phyloP scores from a whole-genome alignment of 2,797 vertebrate species.

The Notoglanidium macrostoma region DNA sequence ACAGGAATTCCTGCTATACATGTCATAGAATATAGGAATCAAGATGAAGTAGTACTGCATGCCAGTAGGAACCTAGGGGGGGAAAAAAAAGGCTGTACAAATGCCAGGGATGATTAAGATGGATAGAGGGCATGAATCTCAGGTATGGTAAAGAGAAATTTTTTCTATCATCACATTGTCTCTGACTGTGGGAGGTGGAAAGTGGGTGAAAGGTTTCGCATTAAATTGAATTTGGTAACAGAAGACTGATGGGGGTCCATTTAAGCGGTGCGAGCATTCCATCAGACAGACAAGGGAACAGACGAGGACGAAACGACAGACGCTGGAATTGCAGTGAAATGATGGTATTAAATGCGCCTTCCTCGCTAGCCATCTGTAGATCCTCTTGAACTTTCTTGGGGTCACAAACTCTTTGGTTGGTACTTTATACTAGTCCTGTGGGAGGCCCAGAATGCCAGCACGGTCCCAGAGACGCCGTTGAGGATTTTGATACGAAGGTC shows the following conservation, averaged over 20 bases:
- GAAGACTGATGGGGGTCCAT: slow-evolving; percentile 34
- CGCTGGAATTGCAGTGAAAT: slow-evolving; percentile 22
- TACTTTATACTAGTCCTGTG: slow-evolving; percentile 24
- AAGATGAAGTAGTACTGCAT: background rate
- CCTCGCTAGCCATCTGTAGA: slow-evolving; percentile 29
- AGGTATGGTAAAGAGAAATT: slow-evolving; percentile 9
- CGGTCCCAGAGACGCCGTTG: background rate
- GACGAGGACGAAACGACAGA: background rate
- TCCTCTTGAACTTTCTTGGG: slow-evolving; percentile 40
- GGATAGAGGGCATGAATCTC: slow-evolving; percentile 1
- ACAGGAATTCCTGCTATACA: background rate
- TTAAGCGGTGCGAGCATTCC: slow-evolving; percentile 42
- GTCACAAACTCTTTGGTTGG: slow-evolving; percentile 39
- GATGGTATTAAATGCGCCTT: slow-evolving; percentile 36
- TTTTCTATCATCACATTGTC: slow-evolving; percentile 12
- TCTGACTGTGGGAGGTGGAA: slow-evolving; percentile 13
- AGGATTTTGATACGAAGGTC: slow-evolving; percentile 41
- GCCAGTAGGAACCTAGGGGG: background rate
- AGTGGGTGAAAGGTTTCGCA: slow-evolving; percentile 35
- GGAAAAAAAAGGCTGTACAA: background rate
- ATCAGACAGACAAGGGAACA: slow-evolving; percentile 24
- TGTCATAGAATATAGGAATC: background rate
- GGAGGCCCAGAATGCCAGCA: slow-evolving; percentile 41
- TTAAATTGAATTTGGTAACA: slow-evolving; percentile 46
- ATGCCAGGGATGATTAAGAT: background rate